A percentile compares a stretch with the other conserved stretches of the same genome.
Evolutionary conservation across 2,113 vertebrate genomes (phyloP).

Genomic region (Oryzias woworae): DNA sequence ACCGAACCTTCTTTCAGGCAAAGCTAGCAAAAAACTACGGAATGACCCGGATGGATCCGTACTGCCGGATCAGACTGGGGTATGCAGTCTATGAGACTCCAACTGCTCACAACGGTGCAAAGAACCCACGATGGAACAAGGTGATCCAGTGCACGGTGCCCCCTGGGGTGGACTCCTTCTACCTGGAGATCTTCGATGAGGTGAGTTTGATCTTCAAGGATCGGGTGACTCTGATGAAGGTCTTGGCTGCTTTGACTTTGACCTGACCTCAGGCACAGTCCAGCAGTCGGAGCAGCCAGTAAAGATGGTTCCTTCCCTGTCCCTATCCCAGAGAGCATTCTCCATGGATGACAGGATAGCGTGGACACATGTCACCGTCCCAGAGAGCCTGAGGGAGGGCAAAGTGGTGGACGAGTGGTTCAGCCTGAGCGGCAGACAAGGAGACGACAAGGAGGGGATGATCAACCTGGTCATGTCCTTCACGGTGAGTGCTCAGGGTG

Average conservation of each 20-base stretch:
- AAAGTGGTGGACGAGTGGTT: conserved; percentile 94
- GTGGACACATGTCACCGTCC: conserved; percentile 95
- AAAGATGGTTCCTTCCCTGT: not conserved
- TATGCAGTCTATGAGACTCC: conserved; percentile 96
- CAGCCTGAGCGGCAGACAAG: conserved; percentile 93
- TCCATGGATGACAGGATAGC: conserved; percentile 98
- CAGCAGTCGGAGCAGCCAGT: too few relatives aligned
- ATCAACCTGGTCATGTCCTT: conserved; percentile 98
- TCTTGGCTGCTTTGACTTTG: too few relatives aligned
- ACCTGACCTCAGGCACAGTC: too few relatives aligned
- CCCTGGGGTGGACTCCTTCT: conserved; percentile 94
- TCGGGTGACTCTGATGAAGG: too few relatives aligned
- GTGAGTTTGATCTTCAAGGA: conserved; percentile 65
- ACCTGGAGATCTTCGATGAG: conserved; percentile 99
- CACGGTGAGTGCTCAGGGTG: conserved; percentile 79
- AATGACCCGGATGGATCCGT: conserved; percentile 98
- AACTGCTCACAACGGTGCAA: conserved; percentile 96
- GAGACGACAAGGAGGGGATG: conserved; percentile 98
- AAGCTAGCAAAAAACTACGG: conserved; percentile 98
- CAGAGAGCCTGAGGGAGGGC: conserved; percentile 88
- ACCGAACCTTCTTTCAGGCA: conserved; percentile 74
- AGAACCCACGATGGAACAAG: conserved; percentile 98
- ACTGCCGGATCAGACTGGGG: conserved; percentile 91
- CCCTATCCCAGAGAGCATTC: conserved; percentile 84
- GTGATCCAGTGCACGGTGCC: conserved; percentile 96